A percentile compares a stretch with the other conserved stretches of the same genome.
These are phyloP conservation scores for Calycopis cecrops DNA, from an alignment of 1,140 invertebrate genomes.

Conservation along the genomic window DNA sequence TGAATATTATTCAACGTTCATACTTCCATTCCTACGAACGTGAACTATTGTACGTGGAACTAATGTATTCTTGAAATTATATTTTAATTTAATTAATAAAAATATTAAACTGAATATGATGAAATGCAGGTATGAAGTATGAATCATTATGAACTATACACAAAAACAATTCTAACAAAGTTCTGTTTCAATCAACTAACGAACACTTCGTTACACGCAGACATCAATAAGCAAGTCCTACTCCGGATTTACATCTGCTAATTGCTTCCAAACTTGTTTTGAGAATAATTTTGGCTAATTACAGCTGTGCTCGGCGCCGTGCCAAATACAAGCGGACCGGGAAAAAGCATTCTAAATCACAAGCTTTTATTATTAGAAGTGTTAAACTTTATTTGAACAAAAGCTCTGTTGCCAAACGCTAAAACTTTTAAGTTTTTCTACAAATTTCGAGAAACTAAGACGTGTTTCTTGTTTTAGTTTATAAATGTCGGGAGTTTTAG, in stretches of 20 bases:
- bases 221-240: slow-evolving; percentile 38
- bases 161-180: neutral
- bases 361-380: slow-evolving; percentile 25
- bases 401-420: slow-evolving; percentile 10
- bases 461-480: neutral
- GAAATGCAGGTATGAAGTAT: too few species aligned
- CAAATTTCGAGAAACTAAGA: neutral
- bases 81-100: too few species aligned
- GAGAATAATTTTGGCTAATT: slow-evolving; percentile 69
- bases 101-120: too few species aligned
- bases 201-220: neutral
- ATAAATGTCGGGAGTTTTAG: too few species aligned
- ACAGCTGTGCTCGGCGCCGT: slow-evolving; percentile 48
- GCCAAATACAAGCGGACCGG: slow-evolving; percentile 46
- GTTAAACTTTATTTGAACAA: slow-evolving; percentile 14
- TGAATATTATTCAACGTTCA: too few species aligned
- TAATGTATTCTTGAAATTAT: too few species aligned
- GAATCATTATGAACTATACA: too few species aligned
- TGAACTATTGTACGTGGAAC: too few species aligned
- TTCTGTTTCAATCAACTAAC: neutral
- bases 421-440: neutral
- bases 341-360: slow-evolving; percentile 49
- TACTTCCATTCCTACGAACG: too few species aligned
- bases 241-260: slow-evolving; percentile 59
- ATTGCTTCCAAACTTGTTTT: slow-evolving; percentile 68